phyloP scores from a whole-genome alignment of 2,797 vertebrate species.

The Eleutherodactylus coqui region DNA sequence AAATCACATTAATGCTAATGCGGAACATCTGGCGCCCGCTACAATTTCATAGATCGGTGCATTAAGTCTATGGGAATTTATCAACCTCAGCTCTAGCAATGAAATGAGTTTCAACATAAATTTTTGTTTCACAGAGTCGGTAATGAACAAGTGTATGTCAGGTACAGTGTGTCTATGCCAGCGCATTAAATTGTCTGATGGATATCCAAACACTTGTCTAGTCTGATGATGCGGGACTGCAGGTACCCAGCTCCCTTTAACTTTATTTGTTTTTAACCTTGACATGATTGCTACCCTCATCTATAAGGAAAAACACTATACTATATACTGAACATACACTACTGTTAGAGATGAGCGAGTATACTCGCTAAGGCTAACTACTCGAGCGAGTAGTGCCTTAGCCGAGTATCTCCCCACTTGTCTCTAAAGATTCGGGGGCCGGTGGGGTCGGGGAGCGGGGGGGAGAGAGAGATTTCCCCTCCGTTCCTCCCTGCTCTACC shows the following conservation, averaged over 20 bases:
- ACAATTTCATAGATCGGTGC: constrained; percentile 59
- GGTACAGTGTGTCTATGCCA: constrained; percentile 19
- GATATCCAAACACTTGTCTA: constrained; percentile 33
- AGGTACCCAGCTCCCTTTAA: background rate
- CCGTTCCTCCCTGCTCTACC: no score
- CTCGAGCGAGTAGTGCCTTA: no score
- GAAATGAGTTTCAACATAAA: constrained; percentile 56
- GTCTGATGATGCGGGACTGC: background rate
- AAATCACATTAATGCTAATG: constrained; percentile 60
- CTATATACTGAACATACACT: no score
- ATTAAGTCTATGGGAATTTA: constrained; percentile 60
- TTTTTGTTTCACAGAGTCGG: constrained; percentile 34
- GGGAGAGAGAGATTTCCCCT: no score
- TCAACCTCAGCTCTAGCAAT: constrained; percentile 53
- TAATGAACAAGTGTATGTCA: constrained; percentile 50
- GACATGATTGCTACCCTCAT: no score
- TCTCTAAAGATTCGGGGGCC: no score
- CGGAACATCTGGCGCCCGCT: constrained; percentile 55
- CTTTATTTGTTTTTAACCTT: background rate
- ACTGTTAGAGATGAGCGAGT: no score
- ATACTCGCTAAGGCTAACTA: no score
- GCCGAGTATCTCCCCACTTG: no score
- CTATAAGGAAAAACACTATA: no score
- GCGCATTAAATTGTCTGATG: constrained; percentile 29
- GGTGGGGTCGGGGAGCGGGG: no score